Conservation (phyloP, 2,797 vertebrate genomes). For the Anguilla obscura region DNA sequence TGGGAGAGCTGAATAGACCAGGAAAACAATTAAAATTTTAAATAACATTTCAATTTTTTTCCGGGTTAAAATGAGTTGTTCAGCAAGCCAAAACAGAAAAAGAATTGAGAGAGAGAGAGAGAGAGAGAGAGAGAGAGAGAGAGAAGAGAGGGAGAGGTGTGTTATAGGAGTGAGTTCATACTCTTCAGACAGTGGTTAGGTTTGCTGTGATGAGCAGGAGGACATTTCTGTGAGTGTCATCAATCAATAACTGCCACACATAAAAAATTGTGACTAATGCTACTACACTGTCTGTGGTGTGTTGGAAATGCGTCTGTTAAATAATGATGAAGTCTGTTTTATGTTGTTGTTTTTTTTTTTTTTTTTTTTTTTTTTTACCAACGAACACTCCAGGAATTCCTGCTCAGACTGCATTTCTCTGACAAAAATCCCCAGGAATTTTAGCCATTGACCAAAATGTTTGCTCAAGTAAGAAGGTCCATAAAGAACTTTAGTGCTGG, state of each 20-base stretch:
- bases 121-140: background rate
- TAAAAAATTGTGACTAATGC: background rate
- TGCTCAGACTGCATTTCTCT: background rate
- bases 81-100: conserved; percentile 23
- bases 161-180: background rate
- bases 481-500: background rate
- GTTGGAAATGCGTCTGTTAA: background rate
- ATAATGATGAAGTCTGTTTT: background rate
- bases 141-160: background rate
- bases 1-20: conserved; percentile 22
- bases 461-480: background rate
- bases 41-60: background rate
- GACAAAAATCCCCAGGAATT: background rate
- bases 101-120: background rate
- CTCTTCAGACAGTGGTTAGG: background rate
- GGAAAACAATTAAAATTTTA: conserved; percentile 6
- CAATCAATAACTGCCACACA: background rate
- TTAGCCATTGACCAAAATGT: background rate
- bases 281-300: background rate
- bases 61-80: conserved; percentile 29
- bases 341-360: background rate
- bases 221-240: background rate
- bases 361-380: background rate
- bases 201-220: background rate
- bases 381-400: background rate